Evolutionary conservation across 2,888 invertebrate species (phyloP).

Genomic region (Girardia tigrina): DNA sequence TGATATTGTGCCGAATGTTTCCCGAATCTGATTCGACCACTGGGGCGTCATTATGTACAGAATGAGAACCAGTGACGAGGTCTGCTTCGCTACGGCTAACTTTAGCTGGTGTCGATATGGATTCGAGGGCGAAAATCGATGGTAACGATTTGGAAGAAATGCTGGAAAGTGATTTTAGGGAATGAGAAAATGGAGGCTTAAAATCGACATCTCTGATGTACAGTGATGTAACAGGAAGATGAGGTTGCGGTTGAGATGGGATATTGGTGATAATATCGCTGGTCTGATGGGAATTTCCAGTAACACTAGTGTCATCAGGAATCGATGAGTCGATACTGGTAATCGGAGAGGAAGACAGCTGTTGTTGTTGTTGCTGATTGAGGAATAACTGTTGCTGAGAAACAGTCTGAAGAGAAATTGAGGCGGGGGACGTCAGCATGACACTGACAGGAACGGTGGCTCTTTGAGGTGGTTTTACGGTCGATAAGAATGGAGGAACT

Average conservation of each 20-base stretch:
- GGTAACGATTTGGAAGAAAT: slow-evolving; percentile 12
- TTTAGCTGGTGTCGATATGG: neutral
- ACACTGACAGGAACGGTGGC: slow-evolving; percentile 28
- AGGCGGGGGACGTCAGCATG: neutral
- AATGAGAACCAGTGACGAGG: neutral
- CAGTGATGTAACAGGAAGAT: neutral
- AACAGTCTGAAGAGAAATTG: neutral
- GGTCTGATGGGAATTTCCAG: neutral
- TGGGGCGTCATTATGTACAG: neutral
- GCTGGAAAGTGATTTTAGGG: neutral
- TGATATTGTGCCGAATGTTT: too few species aligned
- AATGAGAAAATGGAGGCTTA: neutral
- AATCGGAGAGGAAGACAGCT: neutral
- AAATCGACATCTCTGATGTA: neutral
- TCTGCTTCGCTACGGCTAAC: neutral
- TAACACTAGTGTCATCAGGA: neutral
- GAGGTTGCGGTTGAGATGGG: neutral
- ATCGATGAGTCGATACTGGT: neutral
- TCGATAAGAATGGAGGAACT: slow-evolving; percentile 29
- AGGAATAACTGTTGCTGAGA: neutral
- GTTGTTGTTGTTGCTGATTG: slow-evolving; percentile 16
- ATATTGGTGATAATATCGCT: neutral
- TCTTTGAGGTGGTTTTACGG: slow-evolving; percentile 16
- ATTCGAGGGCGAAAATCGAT: neutral
- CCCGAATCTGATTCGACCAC: too few species aligned